phyloP scores from a whole-genome alignment of 2,888 invertebrate genomes.

The Dolomedes plantarius region DNA sequence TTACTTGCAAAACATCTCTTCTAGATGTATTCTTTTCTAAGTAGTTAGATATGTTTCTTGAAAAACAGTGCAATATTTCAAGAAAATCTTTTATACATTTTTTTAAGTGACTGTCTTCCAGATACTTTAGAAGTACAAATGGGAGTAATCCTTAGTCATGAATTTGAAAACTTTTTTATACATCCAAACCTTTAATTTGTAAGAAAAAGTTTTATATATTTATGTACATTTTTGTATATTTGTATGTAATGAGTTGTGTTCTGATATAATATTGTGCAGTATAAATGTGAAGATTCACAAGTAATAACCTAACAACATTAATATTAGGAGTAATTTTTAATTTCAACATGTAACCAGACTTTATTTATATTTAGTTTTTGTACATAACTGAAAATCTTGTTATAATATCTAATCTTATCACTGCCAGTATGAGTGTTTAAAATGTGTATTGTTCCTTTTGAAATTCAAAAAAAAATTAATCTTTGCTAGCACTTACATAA shows the following conservation, averaged over 20 bases:
- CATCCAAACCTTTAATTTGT: not conserved
- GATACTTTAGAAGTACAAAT: constrained; percentile 11
- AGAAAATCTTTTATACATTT: constrained; percentile 13
- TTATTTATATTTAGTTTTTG: not conserved
- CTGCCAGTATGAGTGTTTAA: not conserved
- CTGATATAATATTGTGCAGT: not conserved
- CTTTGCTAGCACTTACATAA: too few species aligned
- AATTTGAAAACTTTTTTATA: not conserved
- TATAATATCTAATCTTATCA: not conserved
- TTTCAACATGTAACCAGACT: too few species aligned
- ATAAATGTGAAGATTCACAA: not conserved
- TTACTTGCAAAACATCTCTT: not conserved
- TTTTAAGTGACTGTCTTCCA: constrained; percentile 15
- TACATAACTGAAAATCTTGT: not conserved
- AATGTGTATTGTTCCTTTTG: not conserved
- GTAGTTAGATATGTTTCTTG: not conserved
- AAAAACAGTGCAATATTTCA: constrained; percentile 10
- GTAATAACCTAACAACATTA: not conserved
- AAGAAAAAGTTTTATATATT: constrained; percentile 4
- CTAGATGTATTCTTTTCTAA: not conserved
- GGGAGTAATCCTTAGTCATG: not conserved
- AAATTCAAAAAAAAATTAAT: too few species aligned
- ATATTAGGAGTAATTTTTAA: not conserved
- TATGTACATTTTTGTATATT: constrained; percentile 14
- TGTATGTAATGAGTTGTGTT: constrained; percentile 13